A percentile compares a stretch with the other conserved stretches of the same genome.
Evolutionary conservation across 2,888 invertebrate genomes (phyloP).

Genomic region (Pandemis cinnamomeana): DNA sequence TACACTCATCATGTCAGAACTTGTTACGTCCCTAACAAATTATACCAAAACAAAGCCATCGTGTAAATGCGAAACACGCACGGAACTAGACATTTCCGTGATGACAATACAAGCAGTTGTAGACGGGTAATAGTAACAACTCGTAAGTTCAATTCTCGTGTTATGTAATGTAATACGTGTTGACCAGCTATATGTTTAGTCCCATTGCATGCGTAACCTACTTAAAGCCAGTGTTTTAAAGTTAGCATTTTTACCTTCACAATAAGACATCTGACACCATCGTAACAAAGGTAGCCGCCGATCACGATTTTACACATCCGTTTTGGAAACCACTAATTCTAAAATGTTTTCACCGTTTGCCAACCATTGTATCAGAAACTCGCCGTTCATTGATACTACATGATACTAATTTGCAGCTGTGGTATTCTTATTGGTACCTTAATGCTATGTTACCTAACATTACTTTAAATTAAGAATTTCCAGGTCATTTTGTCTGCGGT

Average conservation of each 20-base stretch:
- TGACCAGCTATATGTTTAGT: neutral
- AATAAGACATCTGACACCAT: conserved; percentile 26
- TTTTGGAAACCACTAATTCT: conserved; percentile 17
- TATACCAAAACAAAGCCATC: too few species aligned
- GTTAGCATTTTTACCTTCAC: conserved; percentile 1
- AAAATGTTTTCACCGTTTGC: conserved; percentile 21
- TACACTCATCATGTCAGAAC: too few species aligned
- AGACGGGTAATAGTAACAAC: too few species aligned
- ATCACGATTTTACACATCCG: conserved; percentile 18
- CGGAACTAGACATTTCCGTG: too few species aligned
- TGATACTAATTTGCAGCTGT: neutral
- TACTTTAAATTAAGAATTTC: conserved; percentile 9
- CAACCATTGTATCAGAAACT: conserved; percentile 13
- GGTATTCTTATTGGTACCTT: neutral
- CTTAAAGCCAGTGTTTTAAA: neutral
- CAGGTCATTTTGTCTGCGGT: conserved; percentile 29
- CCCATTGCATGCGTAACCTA: conserved; percentile 1
- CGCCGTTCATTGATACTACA: conserved; percentile 4
- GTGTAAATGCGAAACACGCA: too few species aligned
- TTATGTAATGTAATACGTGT: neutral
- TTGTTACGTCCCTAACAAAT: too few species aligned
- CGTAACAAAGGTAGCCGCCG: conserved; percentile 16
- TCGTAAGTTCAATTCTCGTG: neutral
- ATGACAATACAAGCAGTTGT: too few species aligned
- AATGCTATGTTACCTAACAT: neutral